These are phyloP conservation scores for Whitmania pigra DNA, from an alignment of 1,140 invertebrate species.

Conservation along the genomic window DNA sequence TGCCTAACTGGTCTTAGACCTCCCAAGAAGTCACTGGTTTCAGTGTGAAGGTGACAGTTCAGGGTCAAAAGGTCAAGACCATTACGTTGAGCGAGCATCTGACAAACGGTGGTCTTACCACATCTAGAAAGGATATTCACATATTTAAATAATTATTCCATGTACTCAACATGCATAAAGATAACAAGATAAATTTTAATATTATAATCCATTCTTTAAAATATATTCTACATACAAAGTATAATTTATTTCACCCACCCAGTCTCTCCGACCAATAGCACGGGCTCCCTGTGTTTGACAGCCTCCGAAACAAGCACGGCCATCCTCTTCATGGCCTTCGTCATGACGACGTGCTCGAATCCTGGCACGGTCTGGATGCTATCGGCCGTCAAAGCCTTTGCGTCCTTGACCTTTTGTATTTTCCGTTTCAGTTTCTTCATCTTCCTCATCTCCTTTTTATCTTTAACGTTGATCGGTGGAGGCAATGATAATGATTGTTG, in stretches of 20 bases:
- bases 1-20: conserved; percentile 77
- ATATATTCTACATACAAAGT: too few relatives aligned
- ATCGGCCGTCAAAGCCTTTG: not conserved
- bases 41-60: conserved; percentile 98
- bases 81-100: conserved; percentile 61
- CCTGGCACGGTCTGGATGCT: conserved; percentile 25
- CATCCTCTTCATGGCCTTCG: conserved; percentile 73
- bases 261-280: conserved; percentile 90
- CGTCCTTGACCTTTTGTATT: not conserved
- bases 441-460: not conserved
- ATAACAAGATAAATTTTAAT: not conserved
- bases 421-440: not conserved
- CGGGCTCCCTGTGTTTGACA: conserved; percentile 79
- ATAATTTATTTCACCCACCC: conserved; percentile 42
- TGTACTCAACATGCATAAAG: not conserved
- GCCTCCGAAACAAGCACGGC: conserved; percentile 78
- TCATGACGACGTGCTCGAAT: conserved; percentile 82
- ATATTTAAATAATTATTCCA: not conserved
- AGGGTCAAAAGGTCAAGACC: conserved; percentile 59
- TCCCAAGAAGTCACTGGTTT: conserved; percentile 92
- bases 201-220: too few relatives aligned
- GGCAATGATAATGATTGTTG: not conserved
- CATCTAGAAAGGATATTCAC: conserved; percentile 48
- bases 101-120: conserved; percentile 94
- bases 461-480: not conserved